Conservation (phyloP, 92 coral and sea anemone species). For the Metridium senile region DNA sequence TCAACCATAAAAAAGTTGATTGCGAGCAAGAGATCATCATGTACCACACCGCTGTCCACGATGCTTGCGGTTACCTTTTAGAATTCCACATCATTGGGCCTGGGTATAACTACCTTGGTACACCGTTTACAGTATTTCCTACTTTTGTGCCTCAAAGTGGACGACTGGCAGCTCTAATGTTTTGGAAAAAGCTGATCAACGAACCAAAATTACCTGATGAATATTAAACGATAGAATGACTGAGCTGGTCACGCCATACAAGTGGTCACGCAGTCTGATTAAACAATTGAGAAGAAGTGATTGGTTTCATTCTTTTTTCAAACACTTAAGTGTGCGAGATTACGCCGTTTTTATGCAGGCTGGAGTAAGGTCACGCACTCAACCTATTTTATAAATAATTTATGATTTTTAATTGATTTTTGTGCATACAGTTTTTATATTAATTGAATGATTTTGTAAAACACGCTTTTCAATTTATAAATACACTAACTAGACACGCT, state of each 20-base stretch:
- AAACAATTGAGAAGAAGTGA: no score
- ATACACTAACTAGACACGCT: no score
- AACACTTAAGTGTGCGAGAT: no score
- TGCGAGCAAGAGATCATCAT: constrained; percentile 68
- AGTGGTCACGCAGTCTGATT: not conserved
- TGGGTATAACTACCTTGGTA: constrained; percentile 94
- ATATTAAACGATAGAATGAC: constrained; percentile 20
- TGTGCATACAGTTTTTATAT: no score
- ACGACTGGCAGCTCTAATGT: constrained; percentile 80
- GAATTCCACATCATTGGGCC: constrained; percentile 86
- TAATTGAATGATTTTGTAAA: no score
- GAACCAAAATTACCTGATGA: constrained; percentile 83
- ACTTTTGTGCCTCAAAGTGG: constrained; percentile 93
- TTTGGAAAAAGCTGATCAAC: constrained; percentile 83
- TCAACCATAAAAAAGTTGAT: constrained; percentile 61
- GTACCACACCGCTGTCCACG: constrained; percentile 91
- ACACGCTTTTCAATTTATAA: no score
- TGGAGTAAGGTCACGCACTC: no score
- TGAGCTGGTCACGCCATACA: not conserved
- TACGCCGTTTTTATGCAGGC: no score
- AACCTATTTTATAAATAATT: no score
- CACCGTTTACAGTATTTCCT: constrained; percentile 80
- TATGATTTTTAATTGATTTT: no score
- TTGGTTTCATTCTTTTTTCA: not conserved
- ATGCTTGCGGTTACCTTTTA: constrained; percentile 84